A percentile compares a stretch with the other conserved stretches of the same genome.
phyloP scores from a whole-genome alignment of 2,888 invertebrate genomes.

The Cantharis nigra region DNA sequence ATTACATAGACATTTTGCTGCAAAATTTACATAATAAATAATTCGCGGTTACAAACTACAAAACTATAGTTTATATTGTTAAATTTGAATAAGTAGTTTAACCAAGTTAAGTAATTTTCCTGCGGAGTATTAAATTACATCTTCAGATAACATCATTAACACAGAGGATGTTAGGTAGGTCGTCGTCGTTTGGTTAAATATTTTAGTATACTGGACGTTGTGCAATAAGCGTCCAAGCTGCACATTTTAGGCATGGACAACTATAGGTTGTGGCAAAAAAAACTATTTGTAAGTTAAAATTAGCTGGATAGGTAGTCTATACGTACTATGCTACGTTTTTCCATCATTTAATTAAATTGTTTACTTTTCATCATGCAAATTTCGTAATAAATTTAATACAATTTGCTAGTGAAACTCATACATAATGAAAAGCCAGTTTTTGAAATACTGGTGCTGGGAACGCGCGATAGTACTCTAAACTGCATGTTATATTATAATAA shows the following conservation, averaged over 20 bases:
- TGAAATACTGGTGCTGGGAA: constrained; percentile 7
- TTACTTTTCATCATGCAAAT: neutral
- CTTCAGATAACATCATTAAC: neutral
- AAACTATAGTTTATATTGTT: neutral
- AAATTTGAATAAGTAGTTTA: neutral
- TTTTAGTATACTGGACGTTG: neutral
- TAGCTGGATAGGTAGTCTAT: neutral
- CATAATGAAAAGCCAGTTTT: neutral
- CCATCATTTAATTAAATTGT: neutral
- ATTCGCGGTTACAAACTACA: neutral
- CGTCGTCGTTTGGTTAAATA: neutral
- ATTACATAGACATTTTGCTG: neutral
- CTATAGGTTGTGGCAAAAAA: too few relatives aligned
- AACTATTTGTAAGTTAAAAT: neutral
- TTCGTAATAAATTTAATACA: neutral
- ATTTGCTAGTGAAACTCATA: neutral
- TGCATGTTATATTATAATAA: constrained; percentile 22
- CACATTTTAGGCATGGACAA: too few relatives aligned
- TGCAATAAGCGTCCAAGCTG: neutral
- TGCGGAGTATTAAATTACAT: neutral
- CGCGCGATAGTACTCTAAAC: constrained; percentile 23
- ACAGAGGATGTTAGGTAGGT: neutral
- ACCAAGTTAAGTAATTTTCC: neutral
- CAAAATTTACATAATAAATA: neutral
- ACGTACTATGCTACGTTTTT: neutral